A percentile compares a stretch with the other conserved stretches of the same genome.
Conservation (phyloP, 2,797 vertebrate genomes). For the Dendrocincla tyrannina region DNA sequence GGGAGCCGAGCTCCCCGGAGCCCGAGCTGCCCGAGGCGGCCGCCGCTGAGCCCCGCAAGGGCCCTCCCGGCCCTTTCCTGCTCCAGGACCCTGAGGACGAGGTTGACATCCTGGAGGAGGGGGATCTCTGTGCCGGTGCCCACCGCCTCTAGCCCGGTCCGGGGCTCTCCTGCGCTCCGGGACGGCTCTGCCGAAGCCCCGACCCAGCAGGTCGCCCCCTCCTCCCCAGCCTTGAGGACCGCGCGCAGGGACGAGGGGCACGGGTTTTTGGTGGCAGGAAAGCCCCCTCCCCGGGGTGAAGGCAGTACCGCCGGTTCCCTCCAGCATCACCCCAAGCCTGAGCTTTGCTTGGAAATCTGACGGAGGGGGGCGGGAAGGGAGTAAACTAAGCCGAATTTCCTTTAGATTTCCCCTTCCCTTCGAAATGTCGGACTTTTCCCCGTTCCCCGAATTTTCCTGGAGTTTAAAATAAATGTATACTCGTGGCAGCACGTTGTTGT, state of each 20-base stretch:
- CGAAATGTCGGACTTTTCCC: not conserved
- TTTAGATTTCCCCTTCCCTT: not conserved
- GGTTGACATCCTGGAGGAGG: conserved; percentile 92
- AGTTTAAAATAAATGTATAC: not conserved
- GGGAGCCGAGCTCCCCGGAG: conserved; percentile 81
- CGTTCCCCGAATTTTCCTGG: not conserved
- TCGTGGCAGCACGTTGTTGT: not conserved
- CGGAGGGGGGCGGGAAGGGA: not conserved
- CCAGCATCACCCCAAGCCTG: not conserved
- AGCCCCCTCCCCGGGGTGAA: not conserved
- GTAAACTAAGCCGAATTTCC: not conserved
- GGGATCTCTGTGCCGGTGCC: conserved; percentile 53
- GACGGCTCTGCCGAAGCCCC: not conserved
- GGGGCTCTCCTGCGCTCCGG: not conserved
- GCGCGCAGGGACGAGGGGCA: not conserved
- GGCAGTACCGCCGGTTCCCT: not conserved
- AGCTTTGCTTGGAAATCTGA: not conserved
- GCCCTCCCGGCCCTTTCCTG: conserved; percentile 74
- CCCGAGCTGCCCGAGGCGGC: conserved; percentile 76
- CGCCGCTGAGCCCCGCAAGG: conserved; percentile 61
- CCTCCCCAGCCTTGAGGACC: accelerated
- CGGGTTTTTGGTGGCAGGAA: not conserved
- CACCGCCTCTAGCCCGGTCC: conserved; percentile 58
- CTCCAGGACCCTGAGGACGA: conserved; percentile 91
- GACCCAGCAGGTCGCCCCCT: not conserved